Percentiles rank a stretch among this genome's conserved stretches.
Evolutionary conservation across 92 coral and sea anemone genomes (phyloP).

Genomic region (Actinostola sp.): DNA sequence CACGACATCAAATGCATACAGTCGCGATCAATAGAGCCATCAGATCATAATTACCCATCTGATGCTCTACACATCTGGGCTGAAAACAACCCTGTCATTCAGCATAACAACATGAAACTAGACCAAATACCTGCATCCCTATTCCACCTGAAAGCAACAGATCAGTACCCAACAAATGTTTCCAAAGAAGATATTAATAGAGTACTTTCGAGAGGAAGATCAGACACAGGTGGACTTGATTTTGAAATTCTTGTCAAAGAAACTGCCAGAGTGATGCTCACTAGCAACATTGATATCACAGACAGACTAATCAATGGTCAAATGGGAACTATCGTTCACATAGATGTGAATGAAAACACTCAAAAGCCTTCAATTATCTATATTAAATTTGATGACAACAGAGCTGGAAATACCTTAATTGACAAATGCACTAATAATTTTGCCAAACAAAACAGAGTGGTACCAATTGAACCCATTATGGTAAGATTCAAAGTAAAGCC

Average conservation of each 20-base stretch:
- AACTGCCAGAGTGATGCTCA: constrained; percentile 35
- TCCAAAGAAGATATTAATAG: constrained; percentile 19
- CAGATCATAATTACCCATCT: constrained; percentile 29
- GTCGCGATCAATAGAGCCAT: constrained; percentile 30
- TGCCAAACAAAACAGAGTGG: constrained; percentile 57
- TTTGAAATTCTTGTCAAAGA: constrained; percentile 1
- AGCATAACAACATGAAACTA: constrained; percentile 32
- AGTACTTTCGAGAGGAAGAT: constrained; percentile 22
- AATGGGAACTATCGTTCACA: constrained; percentile 63
- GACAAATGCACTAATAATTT: constrained; percentile 23
- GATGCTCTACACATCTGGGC: constrained; percentile 67
- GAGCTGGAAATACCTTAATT: constrained; percentile 51
- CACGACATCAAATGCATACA: constrained; percentile 54
- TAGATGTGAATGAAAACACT: constrained; percentile 27
- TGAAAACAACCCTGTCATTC: constrained; percentile 53
- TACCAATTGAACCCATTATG: constrained; percentile 68
- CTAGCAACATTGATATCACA: constrained; percentile 40
- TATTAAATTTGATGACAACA: constrained; percentile 69
- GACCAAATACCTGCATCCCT: constrained; percentile 16
- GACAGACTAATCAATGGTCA: constrained; percentile 57
- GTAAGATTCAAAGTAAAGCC: constrained; percentile 62
- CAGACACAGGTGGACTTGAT: constrained; percentile 37
- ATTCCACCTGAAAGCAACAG: constrained; percentile 21
- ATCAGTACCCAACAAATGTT: constrained; percentile 35
- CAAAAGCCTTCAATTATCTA: constrained; percentile 49